Percentiles rank a stretch among this genome's conserved stretches.
These are phyloP conservation scores for Amblyornis subalaris DNA, from an alignment of 2,113 vertebrate genomes.

Conservation along the genomic window DNA sequence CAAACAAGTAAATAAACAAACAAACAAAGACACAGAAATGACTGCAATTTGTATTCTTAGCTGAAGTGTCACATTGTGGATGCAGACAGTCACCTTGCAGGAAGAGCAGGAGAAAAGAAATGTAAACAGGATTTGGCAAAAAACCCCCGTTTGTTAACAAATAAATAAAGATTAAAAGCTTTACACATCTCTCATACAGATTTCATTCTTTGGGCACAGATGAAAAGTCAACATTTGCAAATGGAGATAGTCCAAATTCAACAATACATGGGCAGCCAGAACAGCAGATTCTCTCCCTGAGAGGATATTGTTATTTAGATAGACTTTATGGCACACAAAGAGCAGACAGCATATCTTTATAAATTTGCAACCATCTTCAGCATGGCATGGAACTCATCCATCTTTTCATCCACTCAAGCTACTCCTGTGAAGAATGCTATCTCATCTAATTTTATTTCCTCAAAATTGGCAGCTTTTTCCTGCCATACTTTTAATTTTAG, in stretches of 20 bases:
- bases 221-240: slow-evolving; percentile 71
- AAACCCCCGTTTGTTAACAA: slow-evolving; percentile 43
- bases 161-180: slow-evolving; percentile 71
- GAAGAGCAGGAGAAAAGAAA: slow-evolving; percentile 9
- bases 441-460: slow-evolving; percentile 10
- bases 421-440: background rate
- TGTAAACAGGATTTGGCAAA: slow-evolving; percentile 46
- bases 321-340: slow-evolving; percentile 41
- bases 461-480: background rate
- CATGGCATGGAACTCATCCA: background rate
- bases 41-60: background rate
- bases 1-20: background rate
- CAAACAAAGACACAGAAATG: background rate
- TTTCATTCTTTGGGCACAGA: slow-evolving; percentile 60
- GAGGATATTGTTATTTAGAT: slow-evolving; percentile 63
- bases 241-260: slow-evolving; percentile 65
- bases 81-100: slow-evolving; percentile 53
- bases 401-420: background rate
- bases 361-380: slow-evolving; percentile 38
- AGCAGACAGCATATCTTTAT: slow-evolving; percentile 27
- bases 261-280: slow-evolving; percentile 43
- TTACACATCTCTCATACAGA: slow-evolving; percentile 51
- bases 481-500: slow-evolving; percentile 11
- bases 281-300: slow-evolving; percentile 41
- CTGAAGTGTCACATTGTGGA: background rate